Base-by-base conservation (phyloP, 2,888 invertebrate genomes). In the Melinopterus prodromus region DNA sequence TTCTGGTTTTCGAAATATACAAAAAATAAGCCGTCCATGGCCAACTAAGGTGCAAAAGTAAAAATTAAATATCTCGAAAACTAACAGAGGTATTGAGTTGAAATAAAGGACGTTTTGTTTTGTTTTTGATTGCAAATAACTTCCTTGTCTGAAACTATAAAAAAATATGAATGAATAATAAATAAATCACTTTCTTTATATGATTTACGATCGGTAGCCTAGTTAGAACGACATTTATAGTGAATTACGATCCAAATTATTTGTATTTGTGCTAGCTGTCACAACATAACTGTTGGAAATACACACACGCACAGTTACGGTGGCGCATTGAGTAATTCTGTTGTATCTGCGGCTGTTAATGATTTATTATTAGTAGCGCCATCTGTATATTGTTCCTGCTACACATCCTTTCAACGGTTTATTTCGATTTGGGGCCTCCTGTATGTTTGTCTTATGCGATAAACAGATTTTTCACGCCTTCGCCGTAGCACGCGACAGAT, bases 311-410 rank as follows among this genome's bases (percentile, higher is more conserved):
- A 72, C 78, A 1, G 53, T 12, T 3, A 1, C 53, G 53, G 53
- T 7, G 53, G 12, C 53, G 53, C 5, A 53, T 53, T 53, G 53
- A 12, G 7, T 53, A 53, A 53, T 53, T 53, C 12, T 53, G 53
- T 12, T 53, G 53, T 53, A 53, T 53, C 53, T 53, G 53, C 9
- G 53, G 12, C 26, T n/a, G 74, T 81, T 83, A 82, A 83, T 83
- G 83, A 83, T 83, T 82, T 83, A 83, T 83, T 83, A 82, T 81
- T 79, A 76, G 71, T 78, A 26, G 77, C 26, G 77, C 26, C 38
- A 16, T 16, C 16, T 74, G 78, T 80, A 78, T 80, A 78, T 80
- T 80, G 77, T 78, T 80, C 71, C 75, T 78, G 70, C 75, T 71
- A 76, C 78, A 77, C 78, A 72, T 80, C 81, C 80, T 81, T 82